These are phyloP conservation scores for Calidris pygmaea DNA, from an alignment of 2,113 vertebrate species.

Conservation along the genomic window DNA sequence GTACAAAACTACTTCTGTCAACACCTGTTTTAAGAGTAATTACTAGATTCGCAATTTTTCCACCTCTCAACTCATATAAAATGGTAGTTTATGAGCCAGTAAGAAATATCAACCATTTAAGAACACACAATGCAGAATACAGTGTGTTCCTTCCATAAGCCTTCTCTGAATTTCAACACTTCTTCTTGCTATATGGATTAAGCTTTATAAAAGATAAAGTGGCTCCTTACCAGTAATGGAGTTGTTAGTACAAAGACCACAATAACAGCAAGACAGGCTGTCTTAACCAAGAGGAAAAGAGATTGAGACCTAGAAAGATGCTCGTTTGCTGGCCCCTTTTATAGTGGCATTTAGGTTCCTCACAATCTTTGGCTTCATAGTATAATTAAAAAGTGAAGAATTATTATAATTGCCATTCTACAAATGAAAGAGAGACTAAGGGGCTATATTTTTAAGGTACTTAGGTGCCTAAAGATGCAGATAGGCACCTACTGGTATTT, in stretches of 20 bases:
- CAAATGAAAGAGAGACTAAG: not conserved
- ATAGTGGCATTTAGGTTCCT: not conserved
- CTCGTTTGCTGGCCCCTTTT: not conserved
- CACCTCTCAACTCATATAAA: not conserved
- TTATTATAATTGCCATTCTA: not conserved
- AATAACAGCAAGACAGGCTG: not conserved
- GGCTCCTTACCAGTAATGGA: not conserved
- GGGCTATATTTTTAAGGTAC: not conserved
- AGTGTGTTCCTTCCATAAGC: not conserved
- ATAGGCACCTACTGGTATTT: slow-evolving; percentile 22
- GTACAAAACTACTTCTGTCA: not conserved
- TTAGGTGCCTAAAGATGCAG: not conserved
- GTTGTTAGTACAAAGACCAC: not conserved
- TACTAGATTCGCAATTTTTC: not conserved
- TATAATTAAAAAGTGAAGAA: not conserved
- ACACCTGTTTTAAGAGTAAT: not conserved
- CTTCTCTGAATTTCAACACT: not conserved
- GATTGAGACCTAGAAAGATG: not conserved
- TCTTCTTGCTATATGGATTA: no score
- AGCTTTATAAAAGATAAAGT: not conserved
- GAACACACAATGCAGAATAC: not conserved
- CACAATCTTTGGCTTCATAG: not conserved
- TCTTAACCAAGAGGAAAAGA: not conserved
- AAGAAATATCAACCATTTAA: not conserved
- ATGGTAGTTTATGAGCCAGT: not conserved